Evolutionary conservation across 2,797 vertebrate genomes (phyloP).

Genomic region (Alouatta caraya): DNA sequence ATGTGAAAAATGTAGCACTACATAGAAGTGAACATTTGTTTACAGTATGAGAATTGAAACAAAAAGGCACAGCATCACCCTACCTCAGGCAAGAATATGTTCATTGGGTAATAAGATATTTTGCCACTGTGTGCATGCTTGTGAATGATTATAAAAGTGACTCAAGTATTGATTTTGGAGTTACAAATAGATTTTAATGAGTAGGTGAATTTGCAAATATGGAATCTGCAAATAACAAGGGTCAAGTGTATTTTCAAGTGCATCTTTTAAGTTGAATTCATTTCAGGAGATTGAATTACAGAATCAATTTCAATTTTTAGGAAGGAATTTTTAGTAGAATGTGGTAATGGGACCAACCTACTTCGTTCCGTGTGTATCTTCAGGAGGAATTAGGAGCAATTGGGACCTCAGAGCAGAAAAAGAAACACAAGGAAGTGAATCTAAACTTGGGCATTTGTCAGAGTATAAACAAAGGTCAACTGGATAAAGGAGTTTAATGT

Average conservation of each 20-base stretch:
- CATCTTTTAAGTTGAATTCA: not conserved
- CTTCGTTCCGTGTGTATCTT: not conserved
- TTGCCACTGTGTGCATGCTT: not conserved
- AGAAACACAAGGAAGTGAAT: not conserved
- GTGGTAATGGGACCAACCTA: not conserved
- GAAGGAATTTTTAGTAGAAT: not conserved
- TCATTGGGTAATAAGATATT: not conserved
- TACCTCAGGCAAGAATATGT: not conserved
- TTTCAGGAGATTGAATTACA: not conserved
- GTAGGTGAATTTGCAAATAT: not conserved
- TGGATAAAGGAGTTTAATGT: not conserved
- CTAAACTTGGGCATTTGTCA: not conserved
- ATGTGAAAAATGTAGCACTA: not conserved
- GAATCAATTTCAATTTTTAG: not conserved
- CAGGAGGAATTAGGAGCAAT: not conserved
- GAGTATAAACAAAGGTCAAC: not conserved
- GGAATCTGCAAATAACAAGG: not conserved
- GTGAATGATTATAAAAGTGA: not conserved
- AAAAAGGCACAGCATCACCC: not conserved
- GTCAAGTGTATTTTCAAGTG: not conserved
- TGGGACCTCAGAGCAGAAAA: not conserved
- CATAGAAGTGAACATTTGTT: not conserved
- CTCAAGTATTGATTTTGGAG: not conserved
- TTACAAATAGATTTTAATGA: not conserved
- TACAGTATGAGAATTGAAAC: not conserved